Conservation (phyloP, 2,113 vertebrate species). For the Dermatemys mawii region DNA sequence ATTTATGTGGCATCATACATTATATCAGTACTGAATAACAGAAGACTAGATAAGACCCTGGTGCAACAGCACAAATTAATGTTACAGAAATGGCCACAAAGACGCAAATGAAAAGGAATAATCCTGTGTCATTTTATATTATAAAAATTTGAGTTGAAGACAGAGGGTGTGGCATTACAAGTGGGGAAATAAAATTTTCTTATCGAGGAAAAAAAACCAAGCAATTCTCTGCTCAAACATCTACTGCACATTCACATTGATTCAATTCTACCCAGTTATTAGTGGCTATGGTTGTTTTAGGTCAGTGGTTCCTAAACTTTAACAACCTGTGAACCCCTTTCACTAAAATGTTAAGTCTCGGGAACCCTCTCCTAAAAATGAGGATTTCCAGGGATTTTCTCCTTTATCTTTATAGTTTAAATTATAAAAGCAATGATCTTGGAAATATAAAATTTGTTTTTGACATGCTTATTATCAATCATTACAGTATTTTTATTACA, state of each 20-base stretch:
- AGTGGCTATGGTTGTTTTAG: neutral
- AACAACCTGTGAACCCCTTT: no score
- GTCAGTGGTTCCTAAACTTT: no score
- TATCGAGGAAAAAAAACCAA: neutral
- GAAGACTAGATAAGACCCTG: conserved; percentile 45
- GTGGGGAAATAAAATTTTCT: neutral
- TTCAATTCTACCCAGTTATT: neutral
- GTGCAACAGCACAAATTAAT: conserved; percentile 19
- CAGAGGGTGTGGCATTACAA: neutral
- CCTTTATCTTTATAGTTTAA: no score
- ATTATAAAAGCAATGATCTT: no score
- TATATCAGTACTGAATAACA: conserved; percentile 56
- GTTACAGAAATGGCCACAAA: neutral
- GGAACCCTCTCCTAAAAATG: no score
- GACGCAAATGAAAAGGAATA: neutral
- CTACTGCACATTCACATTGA: neutral
- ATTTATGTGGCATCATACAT: conserved; percentile 59
- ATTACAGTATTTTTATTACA: no score
- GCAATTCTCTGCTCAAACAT: neutral
- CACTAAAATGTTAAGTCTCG: no score
- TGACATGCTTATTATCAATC: no score
- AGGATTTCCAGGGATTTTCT: no score
- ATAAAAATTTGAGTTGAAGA: neutral
- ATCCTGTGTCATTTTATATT: neutral
- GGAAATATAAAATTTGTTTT: no score